A percentile compares a stretch with the other conserved stretches of the same genome.
phyloP scores from a whole-genome alignment of 2,113 vertebrate genomes.

The Lepisosteus oculatus region DNA sequence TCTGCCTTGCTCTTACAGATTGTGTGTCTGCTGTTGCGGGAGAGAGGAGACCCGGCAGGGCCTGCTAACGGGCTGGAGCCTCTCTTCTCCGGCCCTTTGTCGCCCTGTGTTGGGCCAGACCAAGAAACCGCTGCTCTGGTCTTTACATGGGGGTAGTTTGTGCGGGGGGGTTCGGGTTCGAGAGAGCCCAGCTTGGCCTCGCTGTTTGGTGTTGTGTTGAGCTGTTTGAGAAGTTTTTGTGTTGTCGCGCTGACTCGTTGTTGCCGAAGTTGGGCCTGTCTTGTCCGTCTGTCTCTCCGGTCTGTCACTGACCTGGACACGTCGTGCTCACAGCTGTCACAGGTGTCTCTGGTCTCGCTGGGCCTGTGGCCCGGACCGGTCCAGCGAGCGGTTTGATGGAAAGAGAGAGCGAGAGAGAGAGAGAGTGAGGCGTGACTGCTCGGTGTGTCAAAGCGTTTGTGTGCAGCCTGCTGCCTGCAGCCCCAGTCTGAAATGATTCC shows the following conservation, averaged over 20 bases:
- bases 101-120: too few species aligned
- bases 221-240: slow-evolving; percentile 19
- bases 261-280: slow-evolving; percentile 8
- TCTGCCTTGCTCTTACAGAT: slow-evolving; percentile 99
- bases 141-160: slow-evolving; percentile 43
- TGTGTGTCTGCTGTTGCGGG: slow-evolving; percentile 60
- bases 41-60: slow-evolving; percentile 60
- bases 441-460: too few species aligned
- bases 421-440: background rate
- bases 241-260: slow-evolving; percentile 33
- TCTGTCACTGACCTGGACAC: slow-evolving; percentile 58
- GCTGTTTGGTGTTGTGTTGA: background rate
- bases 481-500: too few species aligned
- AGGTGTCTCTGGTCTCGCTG: background rate
- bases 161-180: too few species aligned
- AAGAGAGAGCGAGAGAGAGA: too few species aligned
- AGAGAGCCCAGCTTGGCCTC: slow-evolving; percentile 8
- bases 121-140: slow-evolving; percentile 63
- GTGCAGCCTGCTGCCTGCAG: too few species aligned
- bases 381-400: too few species aligned
- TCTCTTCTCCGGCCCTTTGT: too few species aligned
- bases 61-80: slow-evolving; percentile 25
- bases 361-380: too few species aligned
- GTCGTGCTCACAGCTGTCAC: slow-evolving; percentile 62
- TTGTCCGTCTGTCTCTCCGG: slow-evolving; percentile 26